A percentile compares a stretch with the other conserved stretches of the same genome.
phyloP scores from a whole-genome alignment of 2,888 invertebrate species.

The Hyposoter dolosus region DNA sequence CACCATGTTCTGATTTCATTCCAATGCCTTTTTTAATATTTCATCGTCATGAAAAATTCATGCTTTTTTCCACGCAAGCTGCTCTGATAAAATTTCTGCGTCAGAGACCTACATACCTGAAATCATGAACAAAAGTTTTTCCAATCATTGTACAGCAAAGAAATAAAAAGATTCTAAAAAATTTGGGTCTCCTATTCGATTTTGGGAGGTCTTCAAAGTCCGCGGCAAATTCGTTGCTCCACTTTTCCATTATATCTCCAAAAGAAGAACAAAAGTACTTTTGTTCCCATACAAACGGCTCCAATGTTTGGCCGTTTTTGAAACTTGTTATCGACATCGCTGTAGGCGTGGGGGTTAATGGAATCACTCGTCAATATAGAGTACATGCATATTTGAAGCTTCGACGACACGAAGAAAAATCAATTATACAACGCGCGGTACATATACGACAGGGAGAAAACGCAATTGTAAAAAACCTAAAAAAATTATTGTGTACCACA shows the following conservation, averaged over 20 bases:
- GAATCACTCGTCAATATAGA: constrained; percentile 15
- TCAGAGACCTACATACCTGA: background rate
- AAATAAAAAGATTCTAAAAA: background rate
- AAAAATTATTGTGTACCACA: constrained; percentile 45
- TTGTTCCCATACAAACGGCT: background rate
- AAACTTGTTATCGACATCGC: constrained; percentile 19
- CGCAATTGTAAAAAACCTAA: constrained; percentile 26
- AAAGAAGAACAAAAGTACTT: background rate
- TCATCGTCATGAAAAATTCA: constrained; percentile 5
- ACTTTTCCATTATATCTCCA: background rate
- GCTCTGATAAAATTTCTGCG: background rate
- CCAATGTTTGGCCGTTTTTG: constrained; percentile 4
- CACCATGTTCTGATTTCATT: constrained; percentile 25
- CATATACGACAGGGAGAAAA: constrained; percentile 46
- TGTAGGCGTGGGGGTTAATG: constrained; percentile 13
- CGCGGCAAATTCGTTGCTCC: background rate
- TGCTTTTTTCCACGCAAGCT: background rate
- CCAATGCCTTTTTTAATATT: background rate
- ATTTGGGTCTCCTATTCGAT: background rate
- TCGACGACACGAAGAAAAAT: constrained; percentile 45
- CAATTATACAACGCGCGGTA: constrained; percentile 23
- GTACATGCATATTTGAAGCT: constrained; percentile 42
- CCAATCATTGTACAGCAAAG: background rate
- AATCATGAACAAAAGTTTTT: background rate
- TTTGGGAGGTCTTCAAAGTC: background rate